Base-by-base conservation (phyloP, 2,888 invertebrate genomes). In the Macrophya annulata region DNA sequence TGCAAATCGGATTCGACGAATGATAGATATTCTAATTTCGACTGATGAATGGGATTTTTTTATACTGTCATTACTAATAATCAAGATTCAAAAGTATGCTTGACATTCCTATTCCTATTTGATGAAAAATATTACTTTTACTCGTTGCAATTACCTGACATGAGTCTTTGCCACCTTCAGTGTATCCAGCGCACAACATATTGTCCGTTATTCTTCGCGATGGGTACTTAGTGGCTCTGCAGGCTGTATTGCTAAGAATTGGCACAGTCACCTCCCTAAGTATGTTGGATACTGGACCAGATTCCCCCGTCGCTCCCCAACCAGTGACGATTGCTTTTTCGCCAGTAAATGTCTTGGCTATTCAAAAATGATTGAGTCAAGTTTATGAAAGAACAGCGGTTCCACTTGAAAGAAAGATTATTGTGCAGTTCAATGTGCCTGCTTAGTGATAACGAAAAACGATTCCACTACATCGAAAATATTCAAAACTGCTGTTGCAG, bases 131-230 rank as follows among this genome's bases (percentile, higher is more conserved):
- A 55, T 40, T 31, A 40, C 21, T 59, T 37, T 1, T 37, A n/a
- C 37, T 43, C 6, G 40, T 31, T 12, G 15, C 17, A 21, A 62
- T 74, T 92, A 95, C 95, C 94, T 95, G 97, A 93, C 97, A 97
- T 9, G 97, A 97, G 93, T 97, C 97, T 85, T 96, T 96, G 77
- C 95, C 95, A 8, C 97, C 97, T 59, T 96, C 94, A 0, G 95
- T 93, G 91, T 95, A 96, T 0, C 97, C 97, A 9, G 97, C 97
- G 90, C 97, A 97, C 88, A 97, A 90, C 97, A 97, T 97, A 92
- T 97, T 97, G 48, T 96, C 96, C 0, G 97, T 97, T 86, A 97
- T 97, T 89, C 96, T 95, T 79, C 94, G 94, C 10, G 93, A 89
- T 59, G 96, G 96, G 92, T 97, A 97, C 9, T 95, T 96, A 0